Conservation (phyloP, 92 coral and sea anemone genomes). For the Siderastrea radians region DNA sequence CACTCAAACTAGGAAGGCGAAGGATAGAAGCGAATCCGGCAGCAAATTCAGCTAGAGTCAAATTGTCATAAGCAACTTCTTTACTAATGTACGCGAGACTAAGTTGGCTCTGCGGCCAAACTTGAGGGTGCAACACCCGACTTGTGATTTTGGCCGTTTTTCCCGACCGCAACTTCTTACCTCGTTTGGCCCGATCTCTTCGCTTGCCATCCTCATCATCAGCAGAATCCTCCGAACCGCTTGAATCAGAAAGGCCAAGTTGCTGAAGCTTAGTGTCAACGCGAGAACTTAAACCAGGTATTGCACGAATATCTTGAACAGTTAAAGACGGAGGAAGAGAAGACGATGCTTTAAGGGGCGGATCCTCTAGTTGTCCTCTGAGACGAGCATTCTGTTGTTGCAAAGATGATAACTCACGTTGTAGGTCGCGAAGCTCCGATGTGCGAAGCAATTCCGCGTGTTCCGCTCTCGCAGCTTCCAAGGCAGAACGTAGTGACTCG, state of each 20-base stretch:
- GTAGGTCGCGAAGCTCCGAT: neutral
- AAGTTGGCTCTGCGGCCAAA: conserved; percentile 27
- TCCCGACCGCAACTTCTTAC: conserved; percentile 25
- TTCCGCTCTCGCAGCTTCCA: neutral
- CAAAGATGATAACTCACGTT: neutral
- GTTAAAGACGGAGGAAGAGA: no score
- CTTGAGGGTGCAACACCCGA: neutral
- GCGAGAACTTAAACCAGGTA: neutral
- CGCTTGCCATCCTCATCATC: neutral
- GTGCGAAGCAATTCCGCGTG: neutral
- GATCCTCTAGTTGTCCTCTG: no score
- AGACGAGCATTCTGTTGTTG: neutral
- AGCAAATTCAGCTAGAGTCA: conserved; percentile 28
- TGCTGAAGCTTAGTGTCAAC: conserved; percentile 1
- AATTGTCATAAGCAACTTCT: conserved; percentile 15
- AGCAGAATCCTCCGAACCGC: neutral
- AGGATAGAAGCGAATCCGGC: conserved; percentile 32
- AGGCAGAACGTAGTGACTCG: neutral
- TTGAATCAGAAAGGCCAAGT: conserved; percentile 13
- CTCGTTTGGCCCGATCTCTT: neutral
- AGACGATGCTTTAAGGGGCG: no score
- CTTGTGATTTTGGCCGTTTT: conserved; percentile 27
- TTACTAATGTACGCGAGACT: conserved; percentile 2
- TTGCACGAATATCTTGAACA: no score
- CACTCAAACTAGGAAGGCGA: conserved; percentile 21